Base-by-base conservation (phyloP, 2,113 vertebrate genomes). In the Aptenodytes patagonicus region DNA sequence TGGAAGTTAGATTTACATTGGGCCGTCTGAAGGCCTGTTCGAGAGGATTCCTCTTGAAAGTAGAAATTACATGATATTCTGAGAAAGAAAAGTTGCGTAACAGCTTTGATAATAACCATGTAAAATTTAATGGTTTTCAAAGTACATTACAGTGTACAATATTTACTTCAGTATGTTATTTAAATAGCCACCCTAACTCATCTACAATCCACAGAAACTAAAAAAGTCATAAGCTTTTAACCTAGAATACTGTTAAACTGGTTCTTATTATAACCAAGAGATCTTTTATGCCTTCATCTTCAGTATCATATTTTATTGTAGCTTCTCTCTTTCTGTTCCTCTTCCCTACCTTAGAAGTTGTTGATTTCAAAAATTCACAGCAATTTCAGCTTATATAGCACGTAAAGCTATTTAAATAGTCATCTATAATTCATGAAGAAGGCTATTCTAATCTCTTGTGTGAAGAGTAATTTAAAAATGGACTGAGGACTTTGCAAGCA, bases 41-140 rank as follows among this genome's bases (percentile, higher is more conserved):
- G 98, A 99, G 99, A 98, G 99, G 99, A 98, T 99, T 99, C 99
- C 99, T 99, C 99, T 99, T 99, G 99, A 99, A 99, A 98, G 99
- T 99, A 97, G 99, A 99, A 99, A 99, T 99, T 98, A 99, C 99
- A 99, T 99, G 99, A 99, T 99, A 99, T 98, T 99, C 99, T 99
- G 98, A 98, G 98, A 99, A 98, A 99, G 98, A 99, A 96, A 99
- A 99, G 98, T 98, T 96, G 97, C 87, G 98, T 97, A 98, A 98
- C 96, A 98, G 98, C 98, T 98, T 98, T 97, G 97, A 96, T 98
- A 98, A 97, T 97, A 96, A 98, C 98, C 97, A 98, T 97, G 97
- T 97, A 97, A 98, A 95, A 96, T 95, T 76, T 81, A 96, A 84
- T 90, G 93, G 58, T 49, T 93, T 94, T 80, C 93, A 75, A 89